These are phyloP conservation scores for Brienomyrus longianalis DNA, from an alignment of 2,113 vertebrate species.

Conservation along the genomic window DNA sequence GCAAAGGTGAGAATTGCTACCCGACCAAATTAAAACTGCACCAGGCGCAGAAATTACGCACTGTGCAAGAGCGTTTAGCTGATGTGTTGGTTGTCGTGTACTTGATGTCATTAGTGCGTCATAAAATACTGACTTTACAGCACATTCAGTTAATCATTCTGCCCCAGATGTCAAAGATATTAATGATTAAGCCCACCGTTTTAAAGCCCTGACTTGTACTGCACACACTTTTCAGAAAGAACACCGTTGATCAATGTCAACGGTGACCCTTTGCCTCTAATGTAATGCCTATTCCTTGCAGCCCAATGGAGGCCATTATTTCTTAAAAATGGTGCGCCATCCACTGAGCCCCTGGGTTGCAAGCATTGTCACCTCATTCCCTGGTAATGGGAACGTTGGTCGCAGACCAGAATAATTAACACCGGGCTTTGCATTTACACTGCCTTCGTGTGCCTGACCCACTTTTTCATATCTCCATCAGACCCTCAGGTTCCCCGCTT, in stretches of 20 bases:
- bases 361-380: not conserved
- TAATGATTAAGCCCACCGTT: not conserved
- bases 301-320: not conserved
- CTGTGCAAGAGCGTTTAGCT: slow-evolving; percentile 21
- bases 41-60: slow-evolving; percentile 13
- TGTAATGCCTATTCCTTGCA: not conserved
- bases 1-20: slow-evolving; percentile 16
- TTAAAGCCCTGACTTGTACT: not conserved
- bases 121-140: slow-evolving; percentile 24
- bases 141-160: slow-evolving; percentile 35
- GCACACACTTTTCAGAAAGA: slow-evolving; percentile 17
- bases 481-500: not conserved
- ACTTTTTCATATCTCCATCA: not conserved
- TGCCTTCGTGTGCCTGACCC: not conserved
- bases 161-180: slow-evolving; percentile 27
- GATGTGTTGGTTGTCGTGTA: slow-evolving; percentile 22
- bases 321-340: not conserved
- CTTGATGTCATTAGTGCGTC: slow-evolving; percentile 26
- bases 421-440: not conserved
- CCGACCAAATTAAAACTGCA: slow-evolving; percentile 28
- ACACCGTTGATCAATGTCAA: slow-evolving; percentile 27
- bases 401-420: not conserved
- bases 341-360: not conserved
- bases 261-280: slow-evolving; percentile 7
- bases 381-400: not conserved